Percentiles rank a stretch among this genome's conserved stretches.
These are phyloP conservation scores for Thera britannica DNA, from an alignment of 2,888 invertebrate species.

Conservation along the genomic window DNA sequence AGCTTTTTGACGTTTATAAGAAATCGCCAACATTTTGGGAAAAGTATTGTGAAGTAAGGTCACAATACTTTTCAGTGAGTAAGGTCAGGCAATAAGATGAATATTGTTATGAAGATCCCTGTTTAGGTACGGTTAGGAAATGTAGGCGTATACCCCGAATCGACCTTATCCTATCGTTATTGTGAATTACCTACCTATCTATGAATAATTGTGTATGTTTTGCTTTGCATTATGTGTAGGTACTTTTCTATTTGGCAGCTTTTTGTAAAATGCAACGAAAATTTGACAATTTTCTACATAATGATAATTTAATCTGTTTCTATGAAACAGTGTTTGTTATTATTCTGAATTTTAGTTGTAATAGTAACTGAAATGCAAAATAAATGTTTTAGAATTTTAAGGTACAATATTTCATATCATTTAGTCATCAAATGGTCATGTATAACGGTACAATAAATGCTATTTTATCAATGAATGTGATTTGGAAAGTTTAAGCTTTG, in stretches of 20 bases:
- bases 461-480: constrained; percentile 44
- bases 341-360: constrained; percentile 18
- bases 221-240: constrained; percentile 12
- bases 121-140: constrained; percentile 26
- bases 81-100: neutral
- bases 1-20: constrained; percentile 47
- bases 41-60: constrained; percentile 24
- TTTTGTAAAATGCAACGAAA: constrained; percentile 71
- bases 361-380: constrained; percentile 8
- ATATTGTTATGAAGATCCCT: constrained; percentile 35
- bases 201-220: constrained; percentile 7
- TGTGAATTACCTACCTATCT: constrained; percentile 37
- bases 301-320: constrained; percentile 49
- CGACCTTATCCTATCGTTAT: constrained; percentile 53
- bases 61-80: too few species aligned
- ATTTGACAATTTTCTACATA: constrained; percentile 46
- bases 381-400: constrained; percentile 29
- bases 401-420: constrained; percentile 72
- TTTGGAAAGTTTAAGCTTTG: constrained; percentile 13
- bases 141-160: constrained; percentile 37
- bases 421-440: constrained; percentile 49
- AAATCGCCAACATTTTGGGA: constrained; percentile 36
- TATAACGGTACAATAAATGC: constrained; percentile 65
- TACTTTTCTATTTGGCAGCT: constrained; percentile 54
- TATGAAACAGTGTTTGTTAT: constrained; percentile 51